Base-by-base conservation (phyloP, 2,888 invertebrate genomes). In the Alloscopus bannaensis region DNA sequence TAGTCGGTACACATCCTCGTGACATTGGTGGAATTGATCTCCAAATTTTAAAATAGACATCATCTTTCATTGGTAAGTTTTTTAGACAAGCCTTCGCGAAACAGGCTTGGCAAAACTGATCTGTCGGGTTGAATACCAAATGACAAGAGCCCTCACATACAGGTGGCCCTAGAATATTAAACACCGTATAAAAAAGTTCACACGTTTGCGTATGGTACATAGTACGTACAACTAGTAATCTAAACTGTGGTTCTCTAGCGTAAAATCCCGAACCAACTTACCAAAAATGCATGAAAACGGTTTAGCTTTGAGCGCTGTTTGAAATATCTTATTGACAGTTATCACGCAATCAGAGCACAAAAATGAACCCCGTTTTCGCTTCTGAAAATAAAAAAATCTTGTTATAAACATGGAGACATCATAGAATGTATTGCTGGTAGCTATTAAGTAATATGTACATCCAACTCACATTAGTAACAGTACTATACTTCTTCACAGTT, bases 1-100 rank as follows among this genome's bases (percentile, higher is more conserved):
- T 50, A 0, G 69, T 47, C 3, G 77, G 47, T 6, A 83, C 65
- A 31, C 69, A 69, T n/a, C 60, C 69, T 55, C 70, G 28, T 2
- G 76, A 69, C 52, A 60, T 60, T 1, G 81, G 77, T 6, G 83
- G 83, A 50, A 83, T 77, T 1, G 76, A 31, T 29, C 73, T 29
- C 83, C 83, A 81, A 36, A 81, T 55, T 52, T 83, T 81, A 50
- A 81, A 83, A 26, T 83, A 81, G 0, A 80, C 36, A 16, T 77
- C 81, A 47, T 80, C 81, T 16, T 70, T 69, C 50, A 83, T 22
- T 11, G 81, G 80, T 29, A 83, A 29, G 6, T 73, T 77, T 40
- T 57, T 52, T 18, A 83, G 47, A 26, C 81, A 81, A 3, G 40
- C 42, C 28, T 71, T 79, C 13, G 72, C 72, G 36, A 81, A 83